phyloP scores from a whole-genome alignment of 2,888 invertebrate genomes.

The Danaus chrysippus region DNA sequence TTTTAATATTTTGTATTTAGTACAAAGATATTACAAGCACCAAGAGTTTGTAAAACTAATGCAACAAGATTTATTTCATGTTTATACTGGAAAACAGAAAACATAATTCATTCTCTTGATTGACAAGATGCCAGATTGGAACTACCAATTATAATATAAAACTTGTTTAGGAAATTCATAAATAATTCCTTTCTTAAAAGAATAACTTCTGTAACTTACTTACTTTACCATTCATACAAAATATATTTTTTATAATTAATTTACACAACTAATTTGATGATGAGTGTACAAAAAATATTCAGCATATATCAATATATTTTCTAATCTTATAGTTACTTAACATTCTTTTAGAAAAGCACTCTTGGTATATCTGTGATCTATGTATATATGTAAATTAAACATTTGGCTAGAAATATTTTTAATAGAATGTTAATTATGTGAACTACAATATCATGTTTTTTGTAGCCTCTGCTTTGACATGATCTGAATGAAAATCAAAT shows the following conservation, averaged over 20 bases:
- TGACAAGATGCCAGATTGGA: constrained; percentile 35
- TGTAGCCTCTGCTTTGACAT: constrained; percentile 51
- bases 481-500: constrained; percentile 55
- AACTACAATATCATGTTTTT: constrained; percentile 19
- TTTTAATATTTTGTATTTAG: constrained; percentile 16
- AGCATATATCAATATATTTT: constrained; percentile 43
- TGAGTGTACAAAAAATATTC: constrained; percentile 46
- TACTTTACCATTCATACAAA: constrained; percentile 47
- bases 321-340: constrained; percentile 52
- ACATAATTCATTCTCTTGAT: constrained; percentile 5
- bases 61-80: constrained; percentile 19
- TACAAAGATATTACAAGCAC: constrained; percentile 23
- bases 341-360: constrained; percentile 68
- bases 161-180: constrained; percentile 56
- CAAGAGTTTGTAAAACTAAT: constrained; percentile 20
- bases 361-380: constrained; percentile 45
- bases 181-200: constrained; percentile 76
- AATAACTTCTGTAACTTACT: constrained; percentile 62
- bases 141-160: constrained; percentile 47
- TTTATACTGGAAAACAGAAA: too few relatives aligned
- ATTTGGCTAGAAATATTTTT: constrained; percentile 20
- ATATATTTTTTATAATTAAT: constrained; percentile 51
- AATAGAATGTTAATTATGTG: constrained; percentile 32
- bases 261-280: constrained; percentile 53
- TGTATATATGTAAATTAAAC: constrained; percentile 14